Conservation (phyloP, 1,140 invertebrate species). For the Cotesia glomerata region DNA sequence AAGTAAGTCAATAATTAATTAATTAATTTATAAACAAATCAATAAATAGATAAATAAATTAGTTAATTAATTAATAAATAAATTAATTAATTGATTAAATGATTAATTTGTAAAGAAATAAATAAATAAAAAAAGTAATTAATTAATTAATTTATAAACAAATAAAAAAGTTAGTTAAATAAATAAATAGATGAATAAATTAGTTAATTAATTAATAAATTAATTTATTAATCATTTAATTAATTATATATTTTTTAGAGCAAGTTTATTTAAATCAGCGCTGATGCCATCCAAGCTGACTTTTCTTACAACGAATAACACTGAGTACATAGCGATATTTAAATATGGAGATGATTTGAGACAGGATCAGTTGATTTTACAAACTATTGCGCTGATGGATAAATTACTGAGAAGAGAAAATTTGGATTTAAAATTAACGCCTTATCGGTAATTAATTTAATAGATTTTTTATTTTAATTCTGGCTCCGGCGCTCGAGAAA, state of each 20-base stretch:
- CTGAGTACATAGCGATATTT: constrained; percentile 96
- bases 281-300: constrained; percentile 97
- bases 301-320: constrained; percentile 81
- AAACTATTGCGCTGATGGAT: constrained; percentile 99
- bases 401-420: constrained; percentile 91
- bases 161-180: too few species aligned
- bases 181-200: too few species aligned
- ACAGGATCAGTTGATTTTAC: constrained; percentile 97
- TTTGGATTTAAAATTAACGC: constrained; percentile 93
- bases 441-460: constrained; percentile 73
- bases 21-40: constrained; percentile 12
- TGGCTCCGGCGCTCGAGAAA: too few species aligned
- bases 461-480: too few species aligned
- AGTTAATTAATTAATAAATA: too few species aligned
- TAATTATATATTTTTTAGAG: constrained; percentile 60
- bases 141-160: too few species aligned
- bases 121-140: too few species aligned
- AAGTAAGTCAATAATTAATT: constrained; percentile 62
- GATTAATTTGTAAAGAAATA: too few species aligned
- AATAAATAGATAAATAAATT: too few species aligned
- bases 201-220: too few species aligned
- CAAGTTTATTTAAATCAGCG: constrained; percentile 94
- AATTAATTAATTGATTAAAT: too few species aligned
- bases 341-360: constrained; percentile 98
- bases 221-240: constrained; percentile 16